Conservation (phyloP, 2,113 vertebrate species). For the Alaudala cheleensis region DNA sequence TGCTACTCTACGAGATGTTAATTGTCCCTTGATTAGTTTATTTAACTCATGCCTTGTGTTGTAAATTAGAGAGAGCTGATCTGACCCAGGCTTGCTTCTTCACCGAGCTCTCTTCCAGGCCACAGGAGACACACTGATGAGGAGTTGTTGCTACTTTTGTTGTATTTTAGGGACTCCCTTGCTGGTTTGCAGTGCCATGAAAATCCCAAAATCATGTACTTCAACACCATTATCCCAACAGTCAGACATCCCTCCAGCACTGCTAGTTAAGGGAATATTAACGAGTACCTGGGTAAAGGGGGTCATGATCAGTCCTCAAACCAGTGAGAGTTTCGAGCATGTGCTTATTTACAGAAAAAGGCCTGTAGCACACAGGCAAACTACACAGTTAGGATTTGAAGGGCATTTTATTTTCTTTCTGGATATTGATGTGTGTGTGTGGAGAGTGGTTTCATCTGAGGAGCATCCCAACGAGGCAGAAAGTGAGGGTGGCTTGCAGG, state of each 20-base stretch:
- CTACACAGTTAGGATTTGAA: background rate
- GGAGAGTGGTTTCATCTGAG: background rate
- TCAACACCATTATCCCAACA: accelerated
- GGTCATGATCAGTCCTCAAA: background rate
- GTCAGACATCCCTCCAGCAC: background rate
- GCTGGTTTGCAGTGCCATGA: background rate
- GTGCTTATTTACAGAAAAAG: background rate
- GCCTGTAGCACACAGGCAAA: background rate
- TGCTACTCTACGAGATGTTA: background rate
- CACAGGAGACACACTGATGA: accelerated
- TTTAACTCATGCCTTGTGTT: background rate
- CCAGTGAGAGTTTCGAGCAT: background rate
- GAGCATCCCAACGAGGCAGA: background rate
- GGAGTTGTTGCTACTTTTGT: background rate
- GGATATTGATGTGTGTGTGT: background rate
- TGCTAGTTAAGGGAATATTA: background rate
- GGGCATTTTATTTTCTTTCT: background rate
- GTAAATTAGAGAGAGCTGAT: background rate
- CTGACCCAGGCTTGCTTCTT: background rate
- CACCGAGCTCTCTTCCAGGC: background rate
- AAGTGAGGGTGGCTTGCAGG: background rate
- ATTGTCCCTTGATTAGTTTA: background rate
- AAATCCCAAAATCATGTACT: background rate
- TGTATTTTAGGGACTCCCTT: background rate
- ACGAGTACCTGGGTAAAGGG: background rate